Evolutionary conservation across 2,797 vertebrate species (phyloP), one percentile per base, ranked within the genome.

Genomic region (Tangara arthus): DNA sequence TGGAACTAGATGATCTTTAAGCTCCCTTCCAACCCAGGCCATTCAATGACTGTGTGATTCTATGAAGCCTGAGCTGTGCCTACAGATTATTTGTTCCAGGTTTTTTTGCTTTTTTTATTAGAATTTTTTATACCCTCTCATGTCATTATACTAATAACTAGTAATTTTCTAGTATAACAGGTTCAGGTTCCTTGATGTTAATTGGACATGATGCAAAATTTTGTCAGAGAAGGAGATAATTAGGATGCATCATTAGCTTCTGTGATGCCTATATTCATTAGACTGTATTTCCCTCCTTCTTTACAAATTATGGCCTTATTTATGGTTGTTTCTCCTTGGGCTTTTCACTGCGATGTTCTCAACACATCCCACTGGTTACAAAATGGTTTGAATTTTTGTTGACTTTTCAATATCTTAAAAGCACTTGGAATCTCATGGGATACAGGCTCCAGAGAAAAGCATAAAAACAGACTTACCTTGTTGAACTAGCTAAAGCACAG

Each of bases 321-420:
- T 91, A 23, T 27, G n/a, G 37, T 41, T 72, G 12, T 69, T 15
- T 79, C 20, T 76, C 72, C 55, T 73, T 35, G 18, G 22, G 35
- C 47, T 85, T 53, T 65, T 65, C 9, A 55, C 39, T 85, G 16
- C 76, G 61, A 57, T 68, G 23, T 69, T 88, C 49, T 81, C 61
- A 85, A 42, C 11, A 28, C 19, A 34, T 59, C n/a, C 16, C 28
- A 15, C 41, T 11, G 27, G 11, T 77, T 85, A 78, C 8, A 78
- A 85, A 95, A 76, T 10, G 4, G 19, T 84, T 85, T 81, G 32
- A 78, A 87, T 60, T 85, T 83, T 49, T 53, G 80, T 75, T 85
- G 42, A 82, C 24, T 90, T 94, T 93, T 92, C 56, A 69, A 19
- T 41, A 15, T 65, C 66, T 77, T 87, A 32, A 82, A 91, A 84